Percentiles rank a stretch among this genome's conserved stretches.
These are phyloP conservation scores for cat (Felis catus) DNA, from an alignment of 2,113 vertebrate genomes.

Conservation along the genomic window F.catus_Fca126_mat1.0 CM031412.1:210373501-210374000, in stretches of 20 bases:
- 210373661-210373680: conserved; percentile 35
- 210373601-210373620: neutral
- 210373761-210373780: conserved; percentile 47
- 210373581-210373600: neutral
- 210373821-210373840: conserved; percentile 56
- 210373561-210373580: neutral
- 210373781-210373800: conserved; percentile 52
- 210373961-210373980: conserved; percentile 12
- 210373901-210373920: conserved; percentile 29
- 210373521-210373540: neutral
- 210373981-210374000: neutral
- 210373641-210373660: conserved; percentile 34
- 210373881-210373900: conserved; percentile 6
- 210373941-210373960: conserved; percentile 24
- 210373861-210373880: conserved; percentile 52
- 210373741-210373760: conserved; percentile 51
- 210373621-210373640: conserved; percentile 38
- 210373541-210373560: conserved; percentile 6
- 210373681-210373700: conserved; percentile 4
- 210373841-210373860: conserved; percentile 44
- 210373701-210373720: conserved; percentile 1
- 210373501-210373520: neutral
- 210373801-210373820: conserved; percentile 70
- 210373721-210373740: conserved; percentile 27
- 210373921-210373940: conserved; percentile 56